Base-by-base conservation (phyloP, 2,888 invertebrate genomes). In the Acanthosoma haemorrhoidale region DNA sequence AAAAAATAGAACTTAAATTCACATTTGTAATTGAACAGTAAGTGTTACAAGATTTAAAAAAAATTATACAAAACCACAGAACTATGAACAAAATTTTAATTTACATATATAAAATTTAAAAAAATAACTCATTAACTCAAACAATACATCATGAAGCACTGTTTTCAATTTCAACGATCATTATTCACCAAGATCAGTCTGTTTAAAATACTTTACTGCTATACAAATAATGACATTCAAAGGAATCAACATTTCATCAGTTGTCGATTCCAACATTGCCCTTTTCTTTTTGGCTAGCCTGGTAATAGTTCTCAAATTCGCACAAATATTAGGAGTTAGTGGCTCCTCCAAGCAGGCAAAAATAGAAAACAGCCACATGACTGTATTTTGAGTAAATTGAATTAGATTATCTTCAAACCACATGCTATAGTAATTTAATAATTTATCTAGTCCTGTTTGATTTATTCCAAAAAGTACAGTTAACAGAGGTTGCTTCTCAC, bases 141-240 rank as follows among this genome's bases (percentile, higher is more conserved):
- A n/a, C n/a, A n/a, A n/a, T n/a, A n/a, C n/a, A n/a, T n/a, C n/a
- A n/a, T n/a, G n/a, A n/a, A n/a, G n/a, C n/a, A n/a, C n/a, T n/a
- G n/a, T n/a, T n/a, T n/a, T n/a, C n/a, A n/a, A n/a, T n/a, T n/a
- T n/a, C n/a, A n/a, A n/a, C n/a, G n/a, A 6, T 18, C 3, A 71
- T 38, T 59, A 59, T 75, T 90, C 90, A 29, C 86, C 87, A 76
- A 92, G 82, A 80, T 92, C 92, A 74, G 84, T 81, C 79, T 92
- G 91, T 74, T 86, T 84, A 80, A 89, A 92, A 80, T 89, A 90
- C 76, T 85, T 83, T 41, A 87, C 85, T 58, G 91, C 86, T 74
- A 92, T 80, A 79, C 90, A 90, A 77, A 92, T 89, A 76, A 89
- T 85, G 64, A 91, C 81, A 80, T 90, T 91, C 41, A 89, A 39